These are phyloP conservation scores for Eupeodes latifasciatus DNA, from an alignment of 2,888 invertebrate species.

Conservation along the genomic window DNA sequence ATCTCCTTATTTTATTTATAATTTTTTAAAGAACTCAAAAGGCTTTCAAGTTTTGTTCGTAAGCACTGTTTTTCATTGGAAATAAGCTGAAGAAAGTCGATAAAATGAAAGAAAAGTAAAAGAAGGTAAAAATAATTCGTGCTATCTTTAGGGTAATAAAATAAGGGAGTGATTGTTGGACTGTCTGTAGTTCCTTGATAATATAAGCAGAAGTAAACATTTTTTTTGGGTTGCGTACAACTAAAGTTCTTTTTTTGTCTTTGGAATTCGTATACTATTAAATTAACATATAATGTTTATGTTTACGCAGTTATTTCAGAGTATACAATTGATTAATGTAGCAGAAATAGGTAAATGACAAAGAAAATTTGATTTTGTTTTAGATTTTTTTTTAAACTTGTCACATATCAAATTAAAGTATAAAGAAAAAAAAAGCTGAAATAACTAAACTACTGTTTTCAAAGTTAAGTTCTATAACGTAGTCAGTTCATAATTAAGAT, in stretches of 20 bases:
- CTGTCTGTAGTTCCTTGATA: constrained; percentile 27
- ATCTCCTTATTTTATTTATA: no score
- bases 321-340: not conserved
- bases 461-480: no score
- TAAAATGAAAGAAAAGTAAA: not conserved
- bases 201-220: constrained; percentile 29
- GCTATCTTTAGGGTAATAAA: constrained; percentile 20
- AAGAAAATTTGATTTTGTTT: constrained; percentile 3
- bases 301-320: not conserved
- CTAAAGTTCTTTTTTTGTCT: not conserved
- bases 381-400: no score
- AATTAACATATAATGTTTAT: not conserved
- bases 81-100: constrained; percentile 2
- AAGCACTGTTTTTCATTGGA: not conserved
- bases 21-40: not conserved
- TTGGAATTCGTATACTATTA: not conserved
- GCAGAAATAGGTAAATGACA: not conserved
- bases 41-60: no score
- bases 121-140: constrained; percentile 13
- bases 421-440: no score
- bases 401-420: no score
- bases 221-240: not conserved
- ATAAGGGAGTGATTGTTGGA: constrained; percentile 30
- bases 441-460: no score
- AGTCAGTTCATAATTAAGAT: no score